These are phyloP conservation scores for Sminthurides aquaticus DNA, from an alignment of 2,888 invertebrate genomes.

Conservation along the genomic window DNA sequence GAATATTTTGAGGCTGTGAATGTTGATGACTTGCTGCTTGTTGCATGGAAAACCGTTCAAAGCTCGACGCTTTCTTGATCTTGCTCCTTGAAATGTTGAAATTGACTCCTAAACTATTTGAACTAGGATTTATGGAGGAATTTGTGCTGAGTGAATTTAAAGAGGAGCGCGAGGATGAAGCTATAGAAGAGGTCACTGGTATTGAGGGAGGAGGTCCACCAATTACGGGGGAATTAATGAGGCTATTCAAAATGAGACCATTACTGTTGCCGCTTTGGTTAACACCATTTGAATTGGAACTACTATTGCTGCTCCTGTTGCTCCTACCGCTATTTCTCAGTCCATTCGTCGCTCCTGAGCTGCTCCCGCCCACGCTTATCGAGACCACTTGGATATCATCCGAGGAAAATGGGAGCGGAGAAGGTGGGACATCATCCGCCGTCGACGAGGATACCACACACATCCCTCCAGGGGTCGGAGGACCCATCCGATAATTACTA, in stretches of 20 bases:
- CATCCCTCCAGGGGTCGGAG: constrained; percentile 37
- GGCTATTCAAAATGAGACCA: constrained; percentile 18
- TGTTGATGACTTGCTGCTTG: constrained; percentile 14
- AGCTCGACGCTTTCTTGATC: constrained; percentile 42
- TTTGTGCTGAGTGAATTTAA: constrained; percentile 11
- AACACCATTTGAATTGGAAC: constrained; percentile 1
- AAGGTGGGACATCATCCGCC: constrained; percentile 40
- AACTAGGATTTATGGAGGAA: background rate
- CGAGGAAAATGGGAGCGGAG: constrained; percentile 22
- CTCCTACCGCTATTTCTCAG: constrained; percentile 4
- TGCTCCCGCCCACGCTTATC: background rate
- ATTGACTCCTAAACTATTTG: background rate
- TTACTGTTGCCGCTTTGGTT: constrained; percentile 7
- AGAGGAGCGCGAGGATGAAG: constrained; percentile 2
- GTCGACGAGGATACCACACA: constrained; percentile 42
- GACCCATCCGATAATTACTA: constrained; percentile 19
- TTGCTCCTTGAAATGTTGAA: constrained; percentile 25
- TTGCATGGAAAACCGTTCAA: constrained; percentile 38
- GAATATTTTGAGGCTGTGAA: background rate
- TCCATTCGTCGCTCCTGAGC: background rate
- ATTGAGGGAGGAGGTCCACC: background rate
- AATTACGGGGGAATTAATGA: background rate
- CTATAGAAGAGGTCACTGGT: constrained; percentile 1
- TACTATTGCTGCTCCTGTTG: background rate
- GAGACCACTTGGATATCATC: background rate